Conservation (phyloP, 2,888 invertebrate genomes). For the Crocallis elinguaria region DNA sequence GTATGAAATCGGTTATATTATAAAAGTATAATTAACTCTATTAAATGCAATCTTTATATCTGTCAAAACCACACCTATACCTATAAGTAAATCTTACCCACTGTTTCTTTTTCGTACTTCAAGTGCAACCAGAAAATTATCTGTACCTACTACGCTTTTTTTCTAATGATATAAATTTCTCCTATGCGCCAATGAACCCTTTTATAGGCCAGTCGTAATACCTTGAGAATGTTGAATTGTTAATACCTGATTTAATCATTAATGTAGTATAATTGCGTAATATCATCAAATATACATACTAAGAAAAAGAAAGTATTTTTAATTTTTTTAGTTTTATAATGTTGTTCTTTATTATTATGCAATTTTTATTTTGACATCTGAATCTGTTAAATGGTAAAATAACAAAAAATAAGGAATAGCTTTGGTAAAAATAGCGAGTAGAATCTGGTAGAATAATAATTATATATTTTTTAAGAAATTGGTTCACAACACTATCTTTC, state of each 20-base stretch:
- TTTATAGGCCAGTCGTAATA: conserved; percentile 35
- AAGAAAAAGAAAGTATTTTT: conserved; percentile 1
- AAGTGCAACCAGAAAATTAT: not conserved
- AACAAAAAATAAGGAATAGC: too few relatives aligned
- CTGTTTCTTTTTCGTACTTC: not conserved
- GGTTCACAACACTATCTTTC: too few relatives aligned
- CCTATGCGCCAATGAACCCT: not conserved
- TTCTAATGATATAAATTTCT: not conserved
- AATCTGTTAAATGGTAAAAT: too few relatives aligned
- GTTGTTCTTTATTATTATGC: conserved; percentile 15
- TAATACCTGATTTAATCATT: conserved; percentile 35
- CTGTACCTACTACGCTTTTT: not conserved
- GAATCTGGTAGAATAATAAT: too few relatives aligned
- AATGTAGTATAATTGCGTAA: conserved; percentile 24
- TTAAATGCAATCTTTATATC: too few relatives aligned
- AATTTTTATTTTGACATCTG: too few relatives aligned
- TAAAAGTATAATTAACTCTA: too few relatives aligned
- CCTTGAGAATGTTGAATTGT: conserved; percentile 18
- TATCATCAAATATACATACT: conserved; percentile 23
- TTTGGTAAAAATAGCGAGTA: too few relatives aligned
- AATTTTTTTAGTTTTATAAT: conserved; percentile 7
- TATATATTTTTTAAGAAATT: too few relatives aligned
- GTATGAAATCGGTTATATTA: too few relatives aligned
- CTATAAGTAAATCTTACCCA: too few relatives aligned
- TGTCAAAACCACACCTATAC: too few relatives aligned